Evolutionary conservation across 2,113 vertebrate species (phyloP).

Genomic region (Oreochromis tanganicae): DNA sequence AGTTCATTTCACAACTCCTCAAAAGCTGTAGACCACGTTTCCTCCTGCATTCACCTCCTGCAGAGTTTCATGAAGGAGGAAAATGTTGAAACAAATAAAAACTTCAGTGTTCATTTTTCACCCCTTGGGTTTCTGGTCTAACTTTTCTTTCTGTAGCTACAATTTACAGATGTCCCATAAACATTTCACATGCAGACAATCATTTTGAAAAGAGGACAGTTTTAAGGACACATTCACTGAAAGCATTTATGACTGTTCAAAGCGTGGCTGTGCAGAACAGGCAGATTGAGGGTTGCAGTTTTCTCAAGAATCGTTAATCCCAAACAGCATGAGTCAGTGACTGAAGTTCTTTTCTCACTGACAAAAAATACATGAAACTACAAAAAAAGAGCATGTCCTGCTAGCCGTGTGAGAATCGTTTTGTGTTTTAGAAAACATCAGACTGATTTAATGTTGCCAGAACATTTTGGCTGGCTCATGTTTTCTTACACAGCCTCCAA

Average conservation of each 20-base stretch:
- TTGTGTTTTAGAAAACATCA: accelerated
- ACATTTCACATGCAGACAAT: background rate
- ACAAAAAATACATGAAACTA: background rate
- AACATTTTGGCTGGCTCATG: background rate
- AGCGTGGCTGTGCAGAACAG: background rate
- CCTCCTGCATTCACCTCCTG: background rate
- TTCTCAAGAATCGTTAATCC: background rate
- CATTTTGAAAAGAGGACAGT: background rate
- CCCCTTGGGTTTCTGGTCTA: background rate
- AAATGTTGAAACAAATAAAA: background rate
- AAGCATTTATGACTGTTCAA: background rate
- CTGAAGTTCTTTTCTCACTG: accelerated
- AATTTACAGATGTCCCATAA: background rate
- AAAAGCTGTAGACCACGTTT: background rate
- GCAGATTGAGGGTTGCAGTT: background rate
- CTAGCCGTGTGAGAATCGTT: accelerated
- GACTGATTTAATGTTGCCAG: background rate
- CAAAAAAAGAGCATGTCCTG: background rate
- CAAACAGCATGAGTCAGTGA: background rate
- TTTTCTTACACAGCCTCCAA: background rate
- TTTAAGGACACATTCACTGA: background rate
- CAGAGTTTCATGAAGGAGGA: background rate
- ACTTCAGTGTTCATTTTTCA: background rate
- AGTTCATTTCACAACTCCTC: background rate
- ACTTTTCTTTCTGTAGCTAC: background rate